A percentile compares a stretch with the other conserved stretches of the same genome.
Conservation (phyloP, 2,113 vertebrate genomes). For the Perognathus longimembris region DNA sequence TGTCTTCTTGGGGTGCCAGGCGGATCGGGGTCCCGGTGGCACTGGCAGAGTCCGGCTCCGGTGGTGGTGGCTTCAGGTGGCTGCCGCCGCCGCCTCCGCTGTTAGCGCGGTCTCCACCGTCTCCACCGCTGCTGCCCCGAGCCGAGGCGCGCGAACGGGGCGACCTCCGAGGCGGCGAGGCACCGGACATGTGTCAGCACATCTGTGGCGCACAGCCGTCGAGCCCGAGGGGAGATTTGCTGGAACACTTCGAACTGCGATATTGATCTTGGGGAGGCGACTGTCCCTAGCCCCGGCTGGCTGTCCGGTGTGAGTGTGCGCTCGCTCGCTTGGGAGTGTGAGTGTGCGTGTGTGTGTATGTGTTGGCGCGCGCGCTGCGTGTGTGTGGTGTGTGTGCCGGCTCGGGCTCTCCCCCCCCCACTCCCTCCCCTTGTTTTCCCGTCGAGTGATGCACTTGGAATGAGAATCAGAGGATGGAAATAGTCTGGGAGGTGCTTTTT, state of each 20-base stretch:
- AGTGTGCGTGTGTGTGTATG: slow-evolving; percentile 67
- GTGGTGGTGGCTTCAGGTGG: slow-evolving; percentile 79
- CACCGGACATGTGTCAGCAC: slow-evolving; percentile 92
- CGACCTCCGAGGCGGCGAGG: slow-evolving; percentile 80
- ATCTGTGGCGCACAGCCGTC: slow-evolving; percentile 92
- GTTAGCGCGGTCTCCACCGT: not conserved
- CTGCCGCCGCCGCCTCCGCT: slow-evolving; percentile 58
- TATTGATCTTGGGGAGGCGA: slow-evolving; percentile 88
- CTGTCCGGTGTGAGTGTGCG: slow-evolving; percentile 75
- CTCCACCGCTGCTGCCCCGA: slow-evolving; percentile 19
- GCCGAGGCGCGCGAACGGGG: slow-evolving; percentile 78
- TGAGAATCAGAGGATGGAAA: slow-evolving; percentile 98
- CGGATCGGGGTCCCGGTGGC: slow-evolving; percentile 83
- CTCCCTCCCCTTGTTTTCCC: slow-evolving; percentile 84
- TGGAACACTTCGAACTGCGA: slow-evolving; percentile 89
- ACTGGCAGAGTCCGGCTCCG: slow-evolving; percentile 79
- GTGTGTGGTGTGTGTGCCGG: slow-evolving; percentile 70
- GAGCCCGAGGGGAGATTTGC: slow-evolving; percentile 90
- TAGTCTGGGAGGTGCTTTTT: slow-evolving; percentile 98
- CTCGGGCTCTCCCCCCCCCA: slow-evolving; percentile 51
- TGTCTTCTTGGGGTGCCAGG: slow-evolving; percentile 86
- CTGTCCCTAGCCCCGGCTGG: slow-evolving; percentile 69
- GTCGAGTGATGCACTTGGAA: slow-evolving; percentile 96
- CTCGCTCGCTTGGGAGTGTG: slow-evolving; percentile 69
- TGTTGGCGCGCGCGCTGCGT: slow-evolving; percentile 65